phyloP scores from a whole-genome alignment of 2,888 invertebrate species.

The Noctua janthe region DNA sequence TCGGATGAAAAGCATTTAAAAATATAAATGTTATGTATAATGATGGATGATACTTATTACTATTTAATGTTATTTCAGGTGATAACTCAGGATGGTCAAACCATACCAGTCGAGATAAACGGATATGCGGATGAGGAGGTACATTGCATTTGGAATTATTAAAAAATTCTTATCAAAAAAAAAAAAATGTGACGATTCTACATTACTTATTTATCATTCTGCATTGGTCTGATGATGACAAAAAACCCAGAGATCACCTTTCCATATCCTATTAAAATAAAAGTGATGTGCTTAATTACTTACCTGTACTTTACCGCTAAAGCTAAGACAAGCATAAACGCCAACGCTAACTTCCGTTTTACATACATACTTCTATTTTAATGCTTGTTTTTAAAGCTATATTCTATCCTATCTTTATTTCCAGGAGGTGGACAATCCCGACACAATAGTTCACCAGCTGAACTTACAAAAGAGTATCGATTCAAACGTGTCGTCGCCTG shows the following conservation, averaged over 20 bases:
- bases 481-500: conserved; percentile 68
- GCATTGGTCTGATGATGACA: background rate
- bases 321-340: background rate
- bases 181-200: background rate
- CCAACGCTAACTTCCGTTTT: background rate
- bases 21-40: background rate
- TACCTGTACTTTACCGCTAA: background rate
- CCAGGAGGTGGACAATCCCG: conserved; percentile 72
- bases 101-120: conserved; percentile 88
- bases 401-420: conserved; percentile 9
- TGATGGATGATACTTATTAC: too few relatives aligned
- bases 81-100: conserved; percentile 88
- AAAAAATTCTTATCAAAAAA: background rate
- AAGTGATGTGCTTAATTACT: background rate
- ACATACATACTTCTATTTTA: background rate
- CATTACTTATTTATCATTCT: background rate
- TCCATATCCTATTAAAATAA: background rate
- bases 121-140: conserved; percentile 81
- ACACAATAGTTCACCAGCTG: conserved; percentile 75
- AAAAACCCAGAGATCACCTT: background rate
- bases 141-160: background rate
- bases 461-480: conserved; percentile 74
- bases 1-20: background rate
- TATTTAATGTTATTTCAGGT: conserved; percentile 76
- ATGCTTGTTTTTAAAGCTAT: background rate